Evolutionary conservation across 2,797 vertebrate genomes (phyloP).

Genomic region (Hoplostethus atlanticus): DNA sequence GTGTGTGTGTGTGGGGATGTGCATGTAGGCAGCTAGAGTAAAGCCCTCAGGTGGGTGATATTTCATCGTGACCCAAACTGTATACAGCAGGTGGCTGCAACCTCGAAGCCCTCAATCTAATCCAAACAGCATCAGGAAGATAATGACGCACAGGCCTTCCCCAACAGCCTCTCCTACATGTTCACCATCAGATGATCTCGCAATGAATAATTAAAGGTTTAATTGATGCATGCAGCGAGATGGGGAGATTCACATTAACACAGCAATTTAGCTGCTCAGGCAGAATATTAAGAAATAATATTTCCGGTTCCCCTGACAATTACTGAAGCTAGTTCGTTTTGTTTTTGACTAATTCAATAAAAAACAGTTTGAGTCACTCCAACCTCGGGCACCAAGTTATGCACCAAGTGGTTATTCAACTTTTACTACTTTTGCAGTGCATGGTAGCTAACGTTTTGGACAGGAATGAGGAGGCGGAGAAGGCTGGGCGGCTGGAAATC

Average conservation of each 20-base stretch:
- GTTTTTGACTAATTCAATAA: no score
- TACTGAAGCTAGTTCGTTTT: not conserved
- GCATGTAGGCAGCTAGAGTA: slow-evolving; percentile 25
- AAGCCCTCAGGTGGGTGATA: slow-evolving; percentile 38
- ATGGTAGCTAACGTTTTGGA: slow-evolving; percentile 18
- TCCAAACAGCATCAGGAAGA: slow-evolving; percentile 43
- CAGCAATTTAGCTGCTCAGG: slow-evolving; percentile 31
- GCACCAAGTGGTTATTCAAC: no score
- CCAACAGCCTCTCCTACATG: slow-evolving; percentile 52
- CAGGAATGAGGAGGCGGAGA: slow-evolving; percentile 31
- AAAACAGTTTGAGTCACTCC: no score
- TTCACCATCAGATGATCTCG: slow-evolving; percentile 47
- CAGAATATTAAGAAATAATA: slow-evolving; percentile 12
- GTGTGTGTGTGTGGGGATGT: slow-evolving; percentile 10
- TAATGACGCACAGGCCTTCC: slow-evolving; percentile 72
- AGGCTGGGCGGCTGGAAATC: slow-evolving; percentile 1
- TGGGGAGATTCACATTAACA: slow-evolving; percentile 37
- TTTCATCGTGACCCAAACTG: slow-evolving; percentile 48
- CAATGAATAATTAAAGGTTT: slow-evolving; percentile 47
- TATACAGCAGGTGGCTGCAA: slow-evolving; percentile 31
- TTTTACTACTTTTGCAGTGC: not conserved
- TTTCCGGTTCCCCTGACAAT: slow-evolving; percentile 33
- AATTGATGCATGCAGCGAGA: slow-evolving; percentile 42
- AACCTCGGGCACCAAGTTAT: no score
- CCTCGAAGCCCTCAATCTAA: slow-evolving; percentile 46